These are phyloP conservation scores for Bagarius yarrelli DNA, from an alignment of 2,113 vertebrate species.

Conservation along the genomic window DNA sequence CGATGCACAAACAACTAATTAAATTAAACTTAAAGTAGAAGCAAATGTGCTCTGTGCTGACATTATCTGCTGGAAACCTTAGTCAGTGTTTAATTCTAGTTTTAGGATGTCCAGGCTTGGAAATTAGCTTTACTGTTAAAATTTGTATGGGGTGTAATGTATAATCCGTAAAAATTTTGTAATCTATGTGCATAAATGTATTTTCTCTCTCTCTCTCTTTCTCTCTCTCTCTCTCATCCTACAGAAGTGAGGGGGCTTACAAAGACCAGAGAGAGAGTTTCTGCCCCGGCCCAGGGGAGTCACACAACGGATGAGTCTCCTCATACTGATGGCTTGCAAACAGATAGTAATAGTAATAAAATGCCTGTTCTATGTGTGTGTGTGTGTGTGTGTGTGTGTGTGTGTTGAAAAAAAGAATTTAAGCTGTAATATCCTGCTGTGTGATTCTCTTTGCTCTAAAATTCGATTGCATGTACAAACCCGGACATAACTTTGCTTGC, in stretches of 20 bases:
- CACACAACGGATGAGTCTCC: background rate
- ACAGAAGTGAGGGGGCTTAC: constrained; percentile 5
- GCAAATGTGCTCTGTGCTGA: background rate
- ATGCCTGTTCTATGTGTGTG: background rate
- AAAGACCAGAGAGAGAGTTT: background rate
- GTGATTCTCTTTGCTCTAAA: background rate
- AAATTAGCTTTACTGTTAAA: background rate
- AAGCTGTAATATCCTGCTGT: background rate
- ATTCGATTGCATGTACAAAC: background rate
- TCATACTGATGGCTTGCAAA: background rate
- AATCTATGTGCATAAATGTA: background rate
- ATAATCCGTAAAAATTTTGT: background rate
- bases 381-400: constrained; percentile 9
- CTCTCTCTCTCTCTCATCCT: constrained; percentile 10
- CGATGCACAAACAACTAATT: background rate
- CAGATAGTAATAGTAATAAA: constrained; percentile 5
- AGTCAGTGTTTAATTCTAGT: background rate
- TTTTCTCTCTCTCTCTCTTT: background rate
- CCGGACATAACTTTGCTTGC: constrained; percentile 7
- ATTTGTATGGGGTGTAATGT: background rate
- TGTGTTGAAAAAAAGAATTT: constrained; percentile 14
- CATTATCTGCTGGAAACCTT: background rate
- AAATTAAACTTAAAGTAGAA: background rate
- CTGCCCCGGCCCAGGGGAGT: constrained; percentile 17
- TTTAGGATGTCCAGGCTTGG: background rate